A percentile compares a stretch with the other conserved stretches of the same genome.
Evolutionary conservation across 2,888 invertebrate species (phyloP).

Genomic region (Xanthorhoe spadicearia): DNA sequence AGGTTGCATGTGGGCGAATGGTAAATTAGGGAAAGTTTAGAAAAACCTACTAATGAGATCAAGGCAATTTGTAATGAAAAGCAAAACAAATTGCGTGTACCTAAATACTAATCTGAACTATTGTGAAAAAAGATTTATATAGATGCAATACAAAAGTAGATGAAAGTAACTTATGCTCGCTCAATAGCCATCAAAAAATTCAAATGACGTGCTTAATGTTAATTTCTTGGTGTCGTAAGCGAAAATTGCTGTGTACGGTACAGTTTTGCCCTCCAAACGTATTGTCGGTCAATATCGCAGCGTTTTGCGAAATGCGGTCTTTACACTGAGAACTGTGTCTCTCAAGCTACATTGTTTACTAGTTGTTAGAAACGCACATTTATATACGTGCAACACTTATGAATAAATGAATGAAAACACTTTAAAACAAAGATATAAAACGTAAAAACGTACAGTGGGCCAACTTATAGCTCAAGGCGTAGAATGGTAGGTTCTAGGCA

Average conservation of each 20-base stretch:
- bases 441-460: too few relatives aligned
- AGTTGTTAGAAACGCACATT: constrained; percentile 6
- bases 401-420: too few relatives aligned
- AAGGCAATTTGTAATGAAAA: constrained; percentile 2
- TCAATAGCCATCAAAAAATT: background rate
- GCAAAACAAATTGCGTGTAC: background rate
- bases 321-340: constrained; percentile 55
- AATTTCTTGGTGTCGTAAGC: constrained; percentile 48
- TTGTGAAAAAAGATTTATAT: background rate
- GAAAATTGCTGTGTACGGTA: constrained; percentile 52
- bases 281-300: constrained; percentile 73
- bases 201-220: constrained; percentile 16
- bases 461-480: too few relatives aligned
- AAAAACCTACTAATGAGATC: constrained; percentile 9
- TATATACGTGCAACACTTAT: background rate
- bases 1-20: constrained; percentile 15
- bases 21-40: constrained; percentile 14
- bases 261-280: constrained; percentile 66
- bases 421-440: too few relatives aligned
- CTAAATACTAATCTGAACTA: background rate
- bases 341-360: constrained; percentile 25
- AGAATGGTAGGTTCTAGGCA: too few relatives aligned
- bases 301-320: constrained; percentile 65
- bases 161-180: background rate
- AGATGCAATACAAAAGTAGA: background rate